phyloP scores from a whole-genome alignment of 2,113 vertebrate genomes.

The Charadrius vociferus region DNA sequence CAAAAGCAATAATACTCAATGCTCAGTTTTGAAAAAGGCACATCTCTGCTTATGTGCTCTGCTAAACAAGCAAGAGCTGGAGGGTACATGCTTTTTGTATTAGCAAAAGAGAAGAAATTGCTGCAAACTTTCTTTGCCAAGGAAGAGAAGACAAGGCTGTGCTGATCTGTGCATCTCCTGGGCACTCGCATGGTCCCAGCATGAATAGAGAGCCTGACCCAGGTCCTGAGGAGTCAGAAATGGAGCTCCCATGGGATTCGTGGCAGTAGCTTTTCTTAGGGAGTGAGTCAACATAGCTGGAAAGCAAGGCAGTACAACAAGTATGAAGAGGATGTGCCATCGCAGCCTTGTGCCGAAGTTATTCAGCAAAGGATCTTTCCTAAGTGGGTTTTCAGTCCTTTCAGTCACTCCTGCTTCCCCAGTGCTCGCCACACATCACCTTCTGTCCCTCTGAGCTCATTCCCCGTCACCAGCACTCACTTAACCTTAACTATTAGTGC shows the following conservation, averaged over 20 bases:
- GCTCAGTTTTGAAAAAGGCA: background rate
- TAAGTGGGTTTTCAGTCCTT: background rate
- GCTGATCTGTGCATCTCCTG: background rate
- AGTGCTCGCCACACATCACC: background rate
- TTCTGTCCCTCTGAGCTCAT: background rate
- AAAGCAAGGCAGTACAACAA: background rate
- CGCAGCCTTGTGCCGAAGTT: background rate
- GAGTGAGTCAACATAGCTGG: background rate
- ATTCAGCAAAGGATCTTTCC: background rate
- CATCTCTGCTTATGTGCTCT: background rate
- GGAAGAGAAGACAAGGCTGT: background rate
- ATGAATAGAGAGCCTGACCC: background rate
- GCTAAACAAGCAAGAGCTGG: background rate
- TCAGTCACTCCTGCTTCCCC: background rate
- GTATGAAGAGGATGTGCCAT: background rate
- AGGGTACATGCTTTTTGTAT: background rate
- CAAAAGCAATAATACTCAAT: background rate
- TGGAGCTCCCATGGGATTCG: background rate
- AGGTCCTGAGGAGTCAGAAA: background rate
- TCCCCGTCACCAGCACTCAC: background rate
- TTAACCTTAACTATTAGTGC: background rate
- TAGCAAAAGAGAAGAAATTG: background rate
- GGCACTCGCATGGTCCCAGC: fast-evolving
- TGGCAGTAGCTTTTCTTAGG: constrained; percentile 19
- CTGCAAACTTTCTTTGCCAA: background rate